Evolutionary conservation across 2,888 invertebrate species (phyloP).

Genomic region (Campoplex capitator): DNA sequence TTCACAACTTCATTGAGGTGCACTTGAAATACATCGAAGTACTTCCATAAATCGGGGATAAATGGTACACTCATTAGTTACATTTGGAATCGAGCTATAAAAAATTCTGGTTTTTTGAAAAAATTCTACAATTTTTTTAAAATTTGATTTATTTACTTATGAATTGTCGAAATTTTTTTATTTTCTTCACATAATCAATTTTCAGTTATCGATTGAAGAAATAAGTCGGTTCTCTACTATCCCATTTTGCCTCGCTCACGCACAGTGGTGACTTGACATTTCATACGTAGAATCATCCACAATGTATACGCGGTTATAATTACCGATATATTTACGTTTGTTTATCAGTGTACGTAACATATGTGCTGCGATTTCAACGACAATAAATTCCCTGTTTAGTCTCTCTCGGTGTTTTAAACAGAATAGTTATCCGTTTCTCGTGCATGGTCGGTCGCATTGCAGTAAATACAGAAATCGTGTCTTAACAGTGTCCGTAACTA

Average conservation of each 20-base stretch:
- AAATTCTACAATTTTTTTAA: neutral
- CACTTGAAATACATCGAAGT: neutral
- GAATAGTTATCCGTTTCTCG: neutral
- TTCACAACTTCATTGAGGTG: neutral
- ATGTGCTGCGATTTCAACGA: slow-evolving; percentile 17
- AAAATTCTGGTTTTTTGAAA: neutral
- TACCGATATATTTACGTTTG: slow-evolving; percentile 6
- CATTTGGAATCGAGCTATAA: neutral
- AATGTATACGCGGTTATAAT: neutral
- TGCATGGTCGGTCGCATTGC: slow-evolving; percentile 63
- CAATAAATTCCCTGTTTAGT: slow-evolving; percentile 47
- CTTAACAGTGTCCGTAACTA: slow-evolving; percentile 46
- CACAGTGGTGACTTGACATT: neutral
- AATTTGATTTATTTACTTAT: neutral
- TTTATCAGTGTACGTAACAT: slow-evolving; percentile 10
- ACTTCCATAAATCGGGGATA: neutral
- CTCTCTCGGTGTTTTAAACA: neutral
- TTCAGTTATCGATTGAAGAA: too few species aligned
- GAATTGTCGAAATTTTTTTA: neutral
- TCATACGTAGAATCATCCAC: neutral
- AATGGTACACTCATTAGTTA: neutral
- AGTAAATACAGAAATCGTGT: slow-evolving; percentile 55
- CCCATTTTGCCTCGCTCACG: neutral
- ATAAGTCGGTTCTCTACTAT: neutral
- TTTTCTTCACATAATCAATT: neutral